Base-by-base conservation (phyloP, 2,888 invertebrate species). In the Flexamia atlantica region DNA sequence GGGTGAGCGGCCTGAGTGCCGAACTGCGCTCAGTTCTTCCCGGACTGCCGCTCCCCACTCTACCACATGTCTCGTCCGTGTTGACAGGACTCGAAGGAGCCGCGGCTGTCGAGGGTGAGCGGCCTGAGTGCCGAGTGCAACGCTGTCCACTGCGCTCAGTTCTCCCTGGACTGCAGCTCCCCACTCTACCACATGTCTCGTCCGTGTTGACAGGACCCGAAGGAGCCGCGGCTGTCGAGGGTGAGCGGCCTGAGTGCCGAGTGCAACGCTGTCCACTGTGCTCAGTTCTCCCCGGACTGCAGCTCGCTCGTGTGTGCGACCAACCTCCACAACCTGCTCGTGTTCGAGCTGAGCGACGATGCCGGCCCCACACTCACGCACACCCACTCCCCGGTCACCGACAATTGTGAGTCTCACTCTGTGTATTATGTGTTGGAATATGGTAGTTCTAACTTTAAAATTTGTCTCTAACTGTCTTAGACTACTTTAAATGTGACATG, bases 301-400 rank as follows among this genome's bases (percentile, higher is more conserved):
- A 82, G 89, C 30, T 89, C 90, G 17, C 86, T 93, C 64, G 90
- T 91, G 79, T 87, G 91, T 0, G 90, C 91, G 0, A 90, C 91
- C 81, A 88, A 88, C 4, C 87, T 88, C 25, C 91, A 91, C 10
- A 87, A 88, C 25, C 87, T 93, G 32, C 88, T 90, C 57, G 89
- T 92, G 64, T 90, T 92, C 81, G 89, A 90, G 81, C 87, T 91
- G 9, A 46, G 36, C 30, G 50, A 82, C 10, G 79, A 79, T 9
- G 25, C 46, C 32, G 72, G 84, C 17, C 79, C 85, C 2, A 60
- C 40, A 5, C 36, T 85, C 28, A 64, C 50, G 3, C 80, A 85
- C 32, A 60, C 83, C 14, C 84, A 85, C 57, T 17, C 84, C 17
- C 83, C 86, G 3, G 74, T 81, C n/a, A 81, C 81, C 81, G 84